A percentile compares a stretch with the other conserved stretches of the same genome.
phyloP scores from a whole-genome alignment of 1,140 invertebrate species.

The Drosophila persimilis region DNA sequence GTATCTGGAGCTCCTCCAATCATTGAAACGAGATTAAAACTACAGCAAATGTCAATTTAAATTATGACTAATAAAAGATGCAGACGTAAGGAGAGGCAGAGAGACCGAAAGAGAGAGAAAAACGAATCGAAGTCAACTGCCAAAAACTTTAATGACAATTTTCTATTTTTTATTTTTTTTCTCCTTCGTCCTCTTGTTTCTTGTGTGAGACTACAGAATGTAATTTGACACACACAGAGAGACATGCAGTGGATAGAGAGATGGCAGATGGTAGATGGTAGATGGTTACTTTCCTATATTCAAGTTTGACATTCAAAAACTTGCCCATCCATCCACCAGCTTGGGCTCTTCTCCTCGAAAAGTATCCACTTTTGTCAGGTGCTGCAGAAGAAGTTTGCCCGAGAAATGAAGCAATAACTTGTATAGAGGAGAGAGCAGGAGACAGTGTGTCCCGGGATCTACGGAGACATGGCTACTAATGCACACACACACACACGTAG shows the following conservation, averaged over 20 bases:
- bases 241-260: constrained; percentile 2
- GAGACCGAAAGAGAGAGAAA: not conserved
- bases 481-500: constrained; percentile 39
- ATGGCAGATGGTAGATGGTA: constrained; percentile 6
- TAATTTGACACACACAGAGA: constrained; percentile 52
- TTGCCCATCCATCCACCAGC: constrained; percentile 23
- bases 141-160: constrained; percentile 70
- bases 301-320: constrained; percentile 37
- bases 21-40: constrained; percentile 39
- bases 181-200: not conserved
- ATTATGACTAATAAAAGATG: constrained; percentile 53
- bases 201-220: constrained; percentile 53
- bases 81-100: not conserved
- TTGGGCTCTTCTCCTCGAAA: constrained; percentile 27
- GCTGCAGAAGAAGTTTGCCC: constrained; percentile 42
- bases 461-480: constrained; percentile 44
- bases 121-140: constrained; percentile 57
- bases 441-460: not conserved
- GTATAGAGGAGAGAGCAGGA: constrained; percentile 1
- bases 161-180: constrained; percentile 44
- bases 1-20: not conserved
- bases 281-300: constrained; percentile 12
- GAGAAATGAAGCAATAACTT: constrained; percentile 80
- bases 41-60: constrained; percentile 65
- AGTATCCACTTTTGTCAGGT: constrained; percentile 47